Conservation (phyloP, 2,113 vertebrate genomes). For the Cyphomyrus plagiostoma region DNA sequence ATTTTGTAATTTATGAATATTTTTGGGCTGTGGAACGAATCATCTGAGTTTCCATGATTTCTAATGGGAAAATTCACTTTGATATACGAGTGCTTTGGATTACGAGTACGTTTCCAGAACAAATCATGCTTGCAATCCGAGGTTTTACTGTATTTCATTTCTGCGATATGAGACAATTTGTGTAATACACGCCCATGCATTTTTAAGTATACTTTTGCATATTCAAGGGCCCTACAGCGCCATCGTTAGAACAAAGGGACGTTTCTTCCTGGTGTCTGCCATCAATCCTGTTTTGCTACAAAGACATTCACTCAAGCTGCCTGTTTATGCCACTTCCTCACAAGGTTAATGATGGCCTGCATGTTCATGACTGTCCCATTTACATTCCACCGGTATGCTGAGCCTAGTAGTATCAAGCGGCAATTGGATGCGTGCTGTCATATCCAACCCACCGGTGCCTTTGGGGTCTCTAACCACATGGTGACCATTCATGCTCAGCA, state of each 20-base stretch:
- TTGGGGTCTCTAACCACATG: neutral
- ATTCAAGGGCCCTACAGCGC: neutral
- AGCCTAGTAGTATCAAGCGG: neutral
- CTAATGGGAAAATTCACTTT: no score
- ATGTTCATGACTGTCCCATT: neutral
- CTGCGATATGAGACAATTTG: neutral
- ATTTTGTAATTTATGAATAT: no score
- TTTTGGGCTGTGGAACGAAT: no score
- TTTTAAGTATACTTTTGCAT: neutral
- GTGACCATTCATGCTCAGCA: neutral
- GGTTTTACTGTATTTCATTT: neutral
- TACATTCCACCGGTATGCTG: neutral
- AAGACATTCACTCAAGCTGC: neutral
- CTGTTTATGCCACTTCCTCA: neutral
- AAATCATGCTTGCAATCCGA: no score
- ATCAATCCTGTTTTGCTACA: neutral
- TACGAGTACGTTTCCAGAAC: no score
- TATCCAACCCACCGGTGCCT: neutral
- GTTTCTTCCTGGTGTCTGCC: neutral
- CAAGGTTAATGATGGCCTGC: neutral
- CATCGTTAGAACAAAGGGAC: neutral
- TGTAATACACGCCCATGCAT: neutral
- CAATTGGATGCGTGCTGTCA: neutral
- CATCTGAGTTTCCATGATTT: no score
- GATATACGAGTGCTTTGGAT: no score